Conservation (phyloP, 2,888 invertebrate species). For the Meiosimyza decipiens region DNA sequence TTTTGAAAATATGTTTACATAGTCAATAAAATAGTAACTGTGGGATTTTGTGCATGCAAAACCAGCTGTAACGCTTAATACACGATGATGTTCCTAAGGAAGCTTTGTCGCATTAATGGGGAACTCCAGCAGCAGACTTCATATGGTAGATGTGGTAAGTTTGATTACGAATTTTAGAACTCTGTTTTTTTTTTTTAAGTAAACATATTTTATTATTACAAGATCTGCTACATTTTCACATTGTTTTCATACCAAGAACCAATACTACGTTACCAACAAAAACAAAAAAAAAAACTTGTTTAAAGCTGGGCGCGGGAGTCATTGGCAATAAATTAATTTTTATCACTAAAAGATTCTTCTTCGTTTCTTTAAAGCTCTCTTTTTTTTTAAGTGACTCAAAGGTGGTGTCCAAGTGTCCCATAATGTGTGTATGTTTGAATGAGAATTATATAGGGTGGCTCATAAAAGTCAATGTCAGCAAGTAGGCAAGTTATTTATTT, state of each 20-base stretch:
- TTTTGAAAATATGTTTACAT: no score
- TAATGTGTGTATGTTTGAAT: neutral
- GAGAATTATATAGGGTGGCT: neutral
- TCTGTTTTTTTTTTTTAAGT: neutral
- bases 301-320: constrained; percentile 24
- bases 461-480: no score
- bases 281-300: neutral
- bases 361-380: neutral
- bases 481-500: no score
- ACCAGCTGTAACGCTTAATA: neutral
- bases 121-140: constrained; percentile 33
- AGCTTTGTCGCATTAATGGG: constrained; percentile 44
- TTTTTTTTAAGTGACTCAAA: neutral
- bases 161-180: neutral
- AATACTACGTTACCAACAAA: no score
- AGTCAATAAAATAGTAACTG: no score
- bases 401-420: neutral
- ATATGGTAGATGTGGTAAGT: neutral
- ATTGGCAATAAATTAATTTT: constrained; percentile 23
- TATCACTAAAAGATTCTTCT: constrained; percentile 9
- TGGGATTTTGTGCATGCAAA: no score
- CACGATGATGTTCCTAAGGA: constrained; percentile 45
- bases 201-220: neutral
- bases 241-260: neutral
- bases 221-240: neutral